Percentiles rank a stretch among this genome's conserved stretches.
These are phyloP conservation scores for Heliocidaris tuberculata DNA, from an alignment of 35 echinoderm and acorn worm species.

Conservation along the genomic window DNA sequence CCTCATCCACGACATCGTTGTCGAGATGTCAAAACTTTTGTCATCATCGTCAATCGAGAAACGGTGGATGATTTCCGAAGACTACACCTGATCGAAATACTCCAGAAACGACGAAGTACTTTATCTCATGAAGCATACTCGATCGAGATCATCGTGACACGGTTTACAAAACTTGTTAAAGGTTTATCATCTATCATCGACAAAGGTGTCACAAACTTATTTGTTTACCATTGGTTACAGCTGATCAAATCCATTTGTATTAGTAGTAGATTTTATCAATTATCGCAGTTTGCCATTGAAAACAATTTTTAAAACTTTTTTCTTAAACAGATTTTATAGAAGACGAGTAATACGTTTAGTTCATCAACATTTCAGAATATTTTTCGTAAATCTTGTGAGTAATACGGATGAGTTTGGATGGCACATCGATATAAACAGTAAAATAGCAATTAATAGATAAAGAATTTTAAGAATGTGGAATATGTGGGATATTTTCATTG, in stretches of 20 bases:
- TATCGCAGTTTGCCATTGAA: no score
- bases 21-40: not conserved
- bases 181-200: no score
- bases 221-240: no score
- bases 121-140: not conserved
- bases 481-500: not conserved
- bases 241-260: no score
- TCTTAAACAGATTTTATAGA: no score
- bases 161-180: not conserved
- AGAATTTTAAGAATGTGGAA: not conserved
- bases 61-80: not conserved
- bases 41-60: not conserved
- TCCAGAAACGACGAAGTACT: not conserved
- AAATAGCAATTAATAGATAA: not conserved
- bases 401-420: no score
- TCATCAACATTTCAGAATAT: no score
- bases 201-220: no score
- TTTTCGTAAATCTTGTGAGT: no score
- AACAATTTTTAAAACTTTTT: no score
- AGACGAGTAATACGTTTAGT: no score
- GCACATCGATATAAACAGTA: not conserved
- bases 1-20: constrained; percentile 9
- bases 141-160: not conserved
- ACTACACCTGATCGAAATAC: not conserved
- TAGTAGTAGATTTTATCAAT: no score